A percentile compares a stretch with the other conserved stretches of the same genome.
phyloP scores from a whole-genome alignment of 2,797 vertebrate species.

The Clarias laeviceps region DNA sequence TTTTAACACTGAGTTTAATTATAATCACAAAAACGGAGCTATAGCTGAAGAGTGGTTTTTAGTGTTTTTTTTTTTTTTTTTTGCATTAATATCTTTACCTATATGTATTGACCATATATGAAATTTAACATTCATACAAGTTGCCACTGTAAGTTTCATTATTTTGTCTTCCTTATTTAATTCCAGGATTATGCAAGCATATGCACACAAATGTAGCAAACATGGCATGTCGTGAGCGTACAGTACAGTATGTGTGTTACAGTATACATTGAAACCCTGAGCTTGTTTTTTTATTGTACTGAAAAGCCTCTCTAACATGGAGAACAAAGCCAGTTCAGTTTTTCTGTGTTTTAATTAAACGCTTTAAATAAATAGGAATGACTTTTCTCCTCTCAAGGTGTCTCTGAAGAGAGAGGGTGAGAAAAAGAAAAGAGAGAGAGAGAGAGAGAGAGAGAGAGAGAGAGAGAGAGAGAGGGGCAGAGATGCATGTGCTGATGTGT shows the following conservation, averaged over 20 bases:
- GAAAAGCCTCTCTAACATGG: not conserved
- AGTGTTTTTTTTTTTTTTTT: not conserved
- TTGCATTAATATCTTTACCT: no score
- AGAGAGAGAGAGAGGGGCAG: constrained; percentile 13
- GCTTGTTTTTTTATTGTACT: not conserved
- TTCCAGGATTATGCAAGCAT: not conserved
- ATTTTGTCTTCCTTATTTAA: not conserved
- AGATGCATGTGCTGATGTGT: not conserved
- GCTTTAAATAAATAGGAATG: not conserved
- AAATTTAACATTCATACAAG: not conserved
- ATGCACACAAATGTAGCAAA: not conserved
- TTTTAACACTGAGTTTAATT: no score
- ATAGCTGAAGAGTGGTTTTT: not conserved
- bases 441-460: constrained; percentile 26
- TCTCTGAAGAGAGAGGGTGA: not conserved
- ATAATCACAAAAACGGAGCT: no score
- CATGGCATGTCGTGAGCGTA: not conserved
- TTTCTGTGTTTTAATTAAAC: constrained; percentile 14
- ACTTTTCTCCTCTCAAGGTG: not conserved
- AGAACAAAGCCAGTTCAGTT: not conserved
- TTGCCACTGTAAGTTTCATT: not conserved
- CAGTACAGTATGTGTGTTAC: not conserved
- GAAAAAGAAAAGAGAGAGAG: constrained; percentile 31
- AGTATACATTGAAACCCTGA: not conserved
- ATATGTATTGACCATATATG: not conserved